A percentile compares a stretch with the other conserved stretches of the same genome.
Conservation (phyloP, 2,797 vertebrate species). For the Neosilurus mollespiculum region DNA sequence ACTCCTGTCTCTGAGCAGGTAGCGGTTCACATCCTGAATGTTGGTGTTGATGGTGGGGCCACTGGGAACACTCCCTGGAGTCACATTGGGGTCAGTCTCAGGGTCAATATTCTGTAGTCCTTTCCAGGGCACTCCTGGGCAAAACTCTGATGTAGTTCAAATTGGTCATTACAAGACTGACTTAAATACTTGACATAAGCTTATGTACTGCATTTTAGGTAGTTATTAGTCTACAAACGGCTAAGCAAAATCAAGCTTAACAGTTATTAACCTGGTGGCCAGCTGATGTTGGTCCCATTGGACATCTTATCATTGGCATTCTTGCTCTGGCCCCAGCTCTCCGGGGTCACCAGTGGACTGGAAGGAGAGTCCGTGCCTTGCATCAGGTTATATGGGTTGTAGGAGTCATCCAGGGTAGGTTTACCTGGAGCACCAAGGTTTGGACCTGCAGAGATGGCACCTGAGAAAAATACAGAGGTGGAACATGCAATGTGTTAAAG, state of each 20-base stretch:
- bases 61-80: constrained; percentile 94
- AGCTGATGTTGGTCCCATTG: constrained; percentile 95
- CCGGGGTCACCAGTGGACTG: constrained; percentile 87
- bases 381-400: constrained; percentile 91
- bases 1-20: constrained; percentile 89
- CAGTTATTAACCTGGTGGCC: constrained; percentile 87
- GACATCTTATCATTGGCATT: constrained; percentile 91
- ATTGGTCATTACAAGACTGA: constrained; percentile 6
- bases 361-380: constrained; percentile 86
- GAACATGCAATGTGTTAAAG: background rate
- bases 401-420: constrained; percentile 90
- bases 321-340: constrained; percentile 97
- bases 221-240: background rate
- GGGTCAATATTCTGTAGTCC: constrained; percentile 98
- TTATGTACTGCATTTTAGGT: background rate
- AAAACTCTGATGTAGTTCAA: constrained; percentile 81
- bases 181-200: background rate
- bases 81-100: constrained; percentile 97
- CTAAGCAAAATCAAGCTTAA: background rate
- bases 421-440: constrained; percentile 87
- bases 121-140: constrained; percentile 98
- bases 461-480: constrained; percentile 60
- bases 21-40: constrained; percentile 97
- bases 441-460: constrained; percentile 83
- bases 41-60: constrained; percentile 98